Evolutionary conservation across 2,113 vertebrate genomes (phyloP).

Genomic region (Spilogale gracilis): DNA sequence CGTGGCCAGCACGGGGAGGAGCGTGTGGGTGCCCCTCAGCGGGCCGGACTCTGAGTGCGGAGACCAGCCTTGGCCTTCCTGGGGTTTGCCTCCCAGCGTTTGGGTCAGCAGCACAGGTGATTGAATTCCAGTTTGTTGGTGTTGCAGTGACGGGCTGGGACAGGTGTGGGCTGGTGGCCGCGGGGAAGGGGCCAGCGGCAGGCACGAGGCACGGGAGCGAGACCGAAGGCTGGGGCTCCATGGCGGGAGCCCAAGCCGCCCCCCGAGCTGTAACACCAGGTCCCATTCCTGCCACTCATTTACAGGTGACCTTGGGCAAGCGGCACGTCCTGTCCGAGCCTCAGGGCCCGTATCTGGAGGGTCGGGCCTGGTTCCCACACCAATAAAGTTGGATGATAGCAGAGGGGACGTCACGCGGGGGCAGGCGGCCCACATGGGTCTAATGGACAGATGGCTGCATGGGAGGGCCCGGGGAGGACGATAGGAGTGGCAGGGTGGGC

Average conservation of each 20-base stretch:
- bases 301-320: neutral
- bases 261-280: neutral
- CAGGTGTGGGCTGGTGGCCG: too few relatives aligned
- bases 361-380: neutral
- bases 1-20: accelerated
- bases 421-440: neutral
- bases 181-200: accelerated
- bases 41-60: neutral
- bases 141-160: neutral
- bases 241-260: neutral
- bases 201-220: accelerated
- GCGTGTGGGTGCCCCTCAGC: neutral
- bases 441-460: neutral
- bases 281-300: neutral
- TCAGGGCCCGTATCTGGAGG: neutral
- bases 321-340: neutral
- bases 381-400: neutral
- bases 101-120: accelerated
- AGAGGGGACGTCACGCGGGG: neutral
- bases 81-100: accelerated
- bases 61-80: too few relatives aligned
- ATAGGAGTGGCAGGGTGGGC: neutral
- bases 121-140: too few relatives aligned
- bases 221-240: neutral
- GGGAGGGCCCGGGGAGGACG: neutral